phyloP scores from a whole-genome alignment of 2,888 invertebrate genomes.

The Falcaria lacertinaria region DNA sequence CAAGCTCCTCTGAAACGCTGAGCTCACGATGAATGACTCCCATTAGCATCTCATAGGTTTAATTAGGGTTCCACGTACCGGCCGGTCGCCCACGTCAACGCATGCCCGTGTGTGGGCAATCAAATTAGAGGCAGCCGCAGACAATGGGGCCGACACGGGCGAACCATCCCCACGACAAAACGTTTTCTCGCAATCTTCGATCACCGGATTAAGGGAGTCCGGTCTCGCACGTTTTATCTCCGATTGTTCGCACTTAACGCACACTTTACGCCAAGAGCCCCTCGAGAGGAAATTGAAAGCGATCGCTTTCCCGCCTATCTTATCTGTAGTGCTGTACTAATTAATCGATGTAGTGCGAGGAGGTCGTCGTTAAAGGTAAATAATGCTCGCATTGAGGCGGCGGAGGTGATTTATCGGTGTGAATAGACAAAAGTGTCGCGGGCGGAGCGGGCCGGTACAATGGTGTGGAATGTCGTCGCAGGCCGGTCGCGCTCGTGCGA shows the following conservation, averaged over 20 bases:
- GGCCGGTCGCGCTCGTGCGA: slow-evolving; percentile 70
- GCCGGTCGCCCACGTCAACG: slow-evolving; percentile 56
- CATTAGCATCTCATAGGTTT: slow-evolving; percentile 68
- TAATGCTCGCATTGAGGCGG: slow-evolving; percentile 66
- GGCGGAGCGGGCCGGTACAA: slow-evolving; percentile 70
- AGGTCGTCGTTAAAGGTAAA: slow-evolving; percentile 70
- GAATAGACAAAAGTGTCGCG: slow-evolving; percentile 78
- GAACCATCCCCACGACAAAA: slow-evolving; percentile 77
- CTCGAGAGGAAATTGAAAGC: slow-evolving; percentile 79
- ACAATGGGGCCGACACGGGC: slow-evolving; percentile 65
- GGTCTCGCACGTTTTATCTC: slow-evolving; percentile 79
- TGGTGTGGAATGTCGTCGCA: slow-evolving; percentile 74
- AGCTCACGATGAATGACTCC: slow-evolving; percentile 59
- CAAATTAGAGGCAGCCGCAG: slow-evolving; percentile 66
- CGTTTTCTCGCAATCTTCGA: slow-evolving; percentile 79
- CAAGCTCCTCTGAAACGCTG: slow-evolving; percentile 32
- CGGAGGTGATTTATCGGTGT: slow-evolving; percentile 73
- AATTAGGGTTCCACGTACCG: slow-evolving; percentile 64
- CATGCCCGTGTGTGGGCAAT: slow-evolving; percentile 63
- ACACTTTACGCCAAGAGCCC: slow-evolving; percentile 77
- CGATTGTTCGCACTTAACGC: slow-evolving; percentile 80
- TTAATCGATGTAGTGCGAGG: slow-evolving; percentile 73
- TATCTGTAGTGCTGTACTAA: slow-evolving; percentile 77
- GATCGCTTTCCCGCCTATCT: slow-evolving; percentile 77
- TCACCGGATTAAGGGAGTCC: slow-evolving; percentile 78